Evolutionary conservation across 2,113 vertebrate species (phyloP).

Genomic region (Perca flavescens): DNA sequence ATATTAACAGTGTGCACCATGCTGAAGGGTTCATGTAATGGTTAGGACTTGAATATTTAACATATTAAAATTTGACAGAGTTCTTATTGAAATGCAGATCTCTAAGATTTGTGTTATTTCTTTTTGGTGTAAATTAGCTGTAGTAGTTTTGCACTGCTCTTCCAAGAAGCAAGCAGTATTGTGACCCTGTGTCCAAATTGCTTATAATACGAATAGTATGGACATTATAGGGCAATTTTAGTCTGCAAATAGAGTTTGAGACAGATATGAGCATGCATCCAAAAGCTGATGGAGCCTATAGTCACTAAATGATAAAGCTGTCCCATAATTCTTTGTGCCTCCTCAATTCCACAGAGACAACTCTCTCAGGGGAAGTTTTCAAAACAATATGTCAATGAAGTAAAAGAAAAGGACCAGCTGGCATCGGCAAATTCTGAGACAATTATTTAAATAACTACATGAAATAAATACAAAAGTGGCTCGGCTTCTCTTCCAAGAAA

Average conservation of each 20-base stretch:
- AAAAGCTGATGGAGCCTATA: slow-evolving; percentile 2
- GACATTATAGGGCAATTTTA: not conserved
- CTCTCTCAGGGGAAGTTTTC: slow-evolving; percentile 27
- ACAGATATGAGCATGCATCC: not conserved
- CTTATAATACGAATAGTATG: not conserved
- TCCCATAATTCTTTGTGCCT: not conserved
- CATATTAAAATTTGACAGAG: not conserved
- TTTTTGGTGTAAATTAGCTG: not conserved
- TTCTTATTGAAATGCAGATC: not conserved
- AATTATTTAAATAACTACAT: slow-evolving; percentile 8
- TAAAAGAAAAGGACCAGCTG: slow-evolving; percentile 38
- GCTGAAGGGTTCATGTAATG: not conserved
- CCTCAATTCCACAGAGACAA: not conserved
- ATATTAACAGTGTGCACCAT: not conserved
- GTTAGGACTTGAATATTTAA: not conserved
- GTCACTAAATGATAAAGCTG: slow-evolving; percentile 7
- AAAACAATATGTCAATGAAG: slow-evolving; percentile 20
- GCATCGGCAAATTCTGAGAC: slow-evolving; percentile 9
- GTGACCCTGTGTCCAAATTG: not conserved
- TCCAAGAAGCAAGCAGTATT: not conserved
- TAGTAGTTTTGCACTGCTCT: not conserved
- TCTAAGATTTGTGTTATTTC: not conserved
- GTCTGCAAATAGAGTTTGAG: not conserved
- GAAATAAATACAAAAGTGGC: not conserved
- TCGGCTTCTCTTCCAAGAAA: not conserved